Evolutionary conservation across 2,113 vertebrate species (phyloP).

Genomic region (Epinephelus lanceolatus): DNA sequence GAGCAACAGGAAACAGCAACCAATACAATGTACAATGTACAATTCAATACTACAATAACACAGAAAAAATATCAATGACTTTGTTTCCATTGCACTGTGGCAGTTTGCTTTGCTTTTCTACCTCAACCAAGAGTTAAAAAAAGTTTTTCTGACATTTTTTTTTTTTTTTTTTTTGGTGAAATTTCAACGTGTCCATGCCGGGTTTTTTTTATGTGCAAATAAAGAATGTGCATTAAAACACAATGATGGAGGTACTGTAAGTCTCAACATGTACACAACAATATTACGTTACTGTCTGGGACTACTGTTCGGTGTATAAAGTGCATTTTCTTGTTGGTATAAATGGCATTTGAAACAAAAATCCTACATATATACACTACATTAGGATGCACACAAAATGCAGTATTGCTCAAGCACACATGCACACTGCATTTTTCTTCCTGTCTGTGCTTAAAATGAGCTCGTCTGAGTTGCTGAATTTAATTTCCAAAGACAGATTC

Average conservation of each 20-base stretch:
- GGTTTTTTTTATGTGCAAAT: neutral
- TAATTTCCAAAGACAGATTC: constrained; percentile 50
- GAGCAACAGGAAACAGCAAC: no score
- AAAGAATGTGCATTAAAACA: neutral
- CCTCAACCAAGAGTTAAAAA: no score
- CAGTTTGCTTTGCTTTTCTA: no score
- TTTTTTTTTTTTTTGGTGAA: no score
- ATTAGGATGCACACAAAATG: neutral
- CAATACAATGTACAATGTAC: no score
- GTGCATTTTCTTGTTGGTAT: constrained; percentile 30
- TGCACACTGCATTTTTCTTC: neutral
- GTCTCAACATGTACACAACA: neutral
- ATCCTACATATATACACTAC: neutral
- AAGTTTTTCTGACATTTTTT: no score
- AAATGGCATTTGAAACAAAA: neutral
- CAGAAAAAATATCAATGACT: no score
- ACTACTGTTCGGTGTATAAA: neutral
- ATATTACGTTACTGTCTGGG: neutral
- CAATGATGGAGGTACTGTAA: neutral
- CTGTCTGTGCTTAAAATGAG: constrained; percentile 19
- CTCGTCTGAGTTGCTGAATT: constrained; percentile 24
- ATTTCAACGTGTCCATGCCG: no score
- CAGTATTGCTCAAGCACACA: constrained; percentile 4
- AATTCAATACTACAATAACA: no score
- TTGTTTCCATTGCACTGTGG: no score